A percentile compares a stretch with the other conserved stretches of the same genome.
Conservation (phyloP, 2,113 vertebrate species). For the Struthidea cinerea region DNA sequence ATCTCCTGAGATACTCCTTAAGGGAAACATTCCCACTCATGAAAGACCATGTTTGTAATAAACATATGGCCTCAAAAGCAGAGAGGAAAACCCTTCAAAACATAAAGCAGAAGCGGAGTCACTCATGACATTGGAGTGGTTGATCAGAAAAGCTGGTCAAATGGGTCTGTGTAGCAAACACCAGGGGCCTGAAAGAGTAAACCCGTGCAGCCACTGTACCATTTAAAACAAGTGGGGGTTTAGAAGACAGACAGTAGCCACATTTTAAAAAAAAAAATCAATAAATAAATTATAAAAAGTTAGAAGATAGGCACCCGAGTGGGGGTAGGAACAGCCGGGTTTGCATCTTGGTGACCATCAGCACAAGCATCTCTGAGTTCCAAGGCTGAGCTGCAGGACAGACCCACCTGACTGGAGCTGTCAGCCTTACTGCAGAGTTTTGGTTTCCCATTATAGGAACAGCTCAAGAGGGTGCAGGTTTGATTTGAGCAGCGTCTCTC, state of each 20-base stretch:
- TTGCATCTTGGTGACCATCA: not conserved
- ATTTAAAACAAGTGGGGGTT: not conserved
- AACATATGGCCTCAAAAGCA: not conserved
- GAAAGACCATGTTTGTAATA: not conserved
- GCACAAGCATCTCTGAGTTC: not conserved
- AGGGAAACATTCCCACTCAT: not conserved
- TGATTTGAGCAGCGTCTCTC: not conserved
- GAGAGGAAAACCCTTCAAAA: not conserved
- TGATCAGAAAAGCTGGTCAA: not conserved
- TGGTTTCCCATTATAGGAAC: not conserved
- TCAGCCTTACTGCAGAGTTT: not conserved
- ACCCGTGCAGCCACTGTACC: not conserved
- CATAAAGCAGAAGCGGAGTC: not conserved
- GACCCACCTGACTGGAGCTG: not conserved
- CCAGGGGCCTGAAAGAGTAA: not conserved
- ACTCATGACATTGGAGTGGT: not conserved
- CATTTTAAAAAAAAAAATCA: not conserved
- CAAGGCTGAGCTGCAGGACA: not conserved
- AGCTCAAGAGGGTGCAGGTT: not conserved
- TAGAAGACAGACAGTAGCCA: not conserved
- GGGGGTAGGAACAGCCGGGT: not conserved
- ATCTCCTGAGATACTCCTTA: not conserved
- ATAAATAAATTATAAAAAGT: not conserved
- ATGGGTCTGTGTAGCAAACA: not conserved
- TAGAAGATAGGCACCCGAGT: not conserved